Conservation (phyloP, 2,113 vertebrate genomes). For the Bos indicus region DNA sequence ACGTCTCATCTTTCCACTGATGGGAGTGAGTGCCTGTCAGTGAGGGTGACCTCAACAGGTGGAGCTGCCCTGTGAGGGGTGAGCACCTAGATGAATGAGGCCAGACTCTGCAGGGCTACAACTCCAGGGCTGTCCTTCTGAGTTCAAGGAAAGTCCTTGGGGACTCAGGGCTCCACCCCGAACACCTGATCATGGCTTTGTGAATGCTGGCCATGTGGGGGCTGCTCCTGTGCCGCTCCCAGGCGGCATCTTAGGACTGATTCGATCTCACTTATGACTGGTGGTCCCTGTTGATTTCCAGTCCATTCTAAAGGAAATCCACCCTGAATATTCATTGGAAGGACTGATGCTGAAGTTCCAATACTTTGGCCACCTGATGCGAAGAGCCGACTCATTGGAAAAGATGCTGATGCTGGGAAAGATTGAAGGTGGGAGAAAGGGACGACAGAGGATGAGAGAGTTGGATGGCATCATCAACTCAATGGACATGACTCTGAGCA, state of each 20-base stretch:
- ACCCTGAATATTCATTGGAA: not conserved
- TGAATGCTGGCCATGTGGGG: rapidly evolving
- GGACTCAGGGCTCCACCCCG: not conserved
- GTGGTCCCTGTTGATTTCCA: not conserved
- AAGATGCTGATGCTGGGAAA: not conserved
- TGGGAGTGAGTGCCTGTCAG: rapidly evolving
- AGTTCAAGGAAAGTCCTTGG: not conserved
- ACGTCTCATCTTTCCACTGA: not conserved
- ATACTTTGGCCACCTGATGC: not conserved
- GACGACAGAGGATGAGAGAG: not conserved
- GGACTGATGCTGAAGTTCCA: not conserved
- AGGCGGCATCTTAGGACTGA: not conserved
- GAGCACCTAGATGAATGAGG: not conserved
- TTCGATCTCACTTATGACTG: rapidly evolving
- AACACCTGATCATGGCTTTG: not conserved
- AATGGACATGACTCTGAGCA: not conserved
- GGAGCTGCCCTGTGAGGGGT: rapidly evolving
- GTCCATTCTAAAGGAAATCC: not conserved
- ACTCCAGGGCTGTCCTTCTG: not conserved
- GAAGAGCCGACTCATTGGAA: not conserved
- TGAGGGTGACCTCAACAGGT: rapidly evolving
- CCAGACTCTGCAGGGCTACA: rapidly evolving
- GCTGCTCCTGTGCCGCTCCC: too few species aligned
- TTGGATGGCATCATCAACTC: not conserved
- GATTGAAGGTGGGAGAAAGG: not conserved